Conservation (phyloP, 23 tunicate genomes). For the Diplosoma virens region DNA sequence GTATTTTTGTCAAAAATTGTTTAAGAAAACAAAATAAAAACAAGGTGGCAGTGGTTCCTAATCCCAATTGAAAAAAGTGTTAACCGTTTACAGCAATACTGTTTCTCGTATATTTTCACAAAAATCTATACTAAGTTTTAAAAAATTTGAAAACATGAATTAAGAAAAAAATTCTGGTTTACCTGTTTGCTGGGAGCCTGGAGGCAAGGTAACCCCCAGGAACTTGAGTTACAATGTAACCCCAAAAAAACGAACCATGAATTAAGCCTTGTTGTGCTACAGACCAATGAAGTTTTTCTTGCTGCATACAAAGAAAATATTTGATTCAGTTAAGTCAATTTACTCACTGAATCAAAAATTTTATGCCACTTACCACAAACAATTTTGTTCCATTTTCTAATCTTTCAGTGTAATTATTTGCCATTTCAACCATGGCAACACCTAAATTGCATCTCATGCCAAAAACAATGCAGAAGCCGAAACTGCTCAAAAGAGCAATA, state of each 20-base stretch:
- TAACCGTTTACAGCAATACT: too few species aligned
- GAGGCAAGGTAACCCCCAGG: constrained; percentile 96
- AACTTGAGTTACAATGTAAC: constrained; percentile 97
- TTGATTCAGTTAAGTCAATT: too few species aligned
- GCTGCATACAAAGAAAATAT: too few species aligned
- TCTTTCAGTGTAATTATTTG: constrained; percentile 76
- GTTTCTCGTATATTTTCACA: too few species aligned
- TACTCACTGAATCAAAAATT: too few species aligned
- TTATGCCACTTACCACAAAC: constrained; percentile 47
- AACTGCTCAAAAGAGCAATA: constrained; percentile 65
- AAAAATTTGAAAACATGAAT: too few species aligned
- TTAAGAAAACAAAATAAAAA: too few species aligned
- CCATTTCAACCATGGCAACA: constrained; percentile 91
- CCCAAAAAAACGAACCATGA: constrained; percentile 95
- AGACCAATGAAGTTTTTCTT: constrained; percentile 68
- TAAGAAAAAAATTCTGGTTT: constrained; percentile 62
- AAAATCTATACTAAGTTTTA: too few species aligned
- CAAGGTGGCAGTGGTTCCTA: too few species aligned
- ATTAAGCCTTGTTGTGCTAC: constrained; percentile 72
- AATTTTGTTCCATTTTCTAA: constrained; percentile 68
- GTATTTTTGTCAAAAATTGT: too few species aligned
- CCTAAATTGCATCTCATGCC: constrained; percentile 99
- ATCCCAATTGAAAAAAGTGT: too few species aligned
- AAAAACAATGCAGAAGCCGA: constrained; percentile 91
- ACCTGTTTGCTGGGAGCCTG: constrained; percentile 85